Evolutionary conservation across 2,888 invertebrate species (phyloP).

Genomic region (Hirudinaria manillensis): DNA sequence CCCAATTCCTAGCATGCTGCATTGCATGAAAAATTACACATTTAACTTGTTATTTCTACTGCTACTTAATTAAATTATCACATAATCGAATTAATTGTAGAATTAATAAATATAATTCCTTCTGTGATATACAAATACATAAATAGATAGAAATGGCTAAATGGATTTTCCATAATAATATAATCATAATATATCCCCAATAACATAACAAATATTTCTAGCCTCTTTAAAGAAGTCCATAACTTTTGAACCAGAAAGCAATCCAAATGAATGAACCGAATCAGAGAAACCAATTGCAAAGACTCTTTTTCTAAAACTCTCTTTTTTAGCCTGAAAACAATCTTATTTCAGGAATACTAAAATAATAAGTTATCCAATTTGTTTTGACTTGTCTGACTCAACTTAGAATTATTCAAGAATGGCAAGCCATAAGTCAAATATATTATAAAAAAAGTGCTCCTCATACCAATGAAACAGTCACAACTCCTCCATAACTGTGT

Average conservation of each 20-base stretch:
- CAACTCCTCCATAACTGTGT: conserved; percentile 73
- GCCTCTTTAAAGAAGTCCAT: not conserved
- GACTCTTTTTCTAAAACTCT: not conserved
- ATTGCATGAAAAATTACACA: not conserved
- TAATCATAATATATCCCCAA: too few species aligned
- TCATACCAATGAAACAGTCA: conserved; percentile 61
- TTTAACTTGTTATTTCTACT: not conserved
- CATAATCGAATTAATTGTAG: too few species aligned
- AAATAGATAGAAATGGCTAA: too few species aligned
- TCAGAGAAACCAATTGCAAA: conserved; percentile 6
- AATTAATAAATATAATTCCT: too few species aligned
- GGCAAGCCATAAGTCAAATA: too few species aligned
- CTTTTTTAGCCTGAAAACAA: not conserved
- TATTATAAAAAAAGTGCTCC: too few species aligned
- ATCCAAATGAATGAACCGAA: not conserved
- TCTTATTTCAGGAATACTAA: not conserved
- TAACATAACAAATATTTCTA: not conserved
- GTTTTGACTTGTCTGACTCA: not conserved
- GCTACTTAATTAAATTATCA: not conserved
- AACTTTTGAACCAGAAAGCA: not conserved
- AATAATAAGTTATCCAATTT: not conserved
- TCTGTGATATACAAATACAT: too few species aligned
- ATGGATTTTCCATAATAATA: too few species aligned
- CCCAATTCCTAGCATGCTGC: conserved; percentile 8
- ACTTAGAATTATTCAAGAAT: not conserved